These are phyloP conservation scores for Suillia variegata DNA, from an alignment of 2,888 invertebrate genomes.

Conservation along the genomic window DNA sequence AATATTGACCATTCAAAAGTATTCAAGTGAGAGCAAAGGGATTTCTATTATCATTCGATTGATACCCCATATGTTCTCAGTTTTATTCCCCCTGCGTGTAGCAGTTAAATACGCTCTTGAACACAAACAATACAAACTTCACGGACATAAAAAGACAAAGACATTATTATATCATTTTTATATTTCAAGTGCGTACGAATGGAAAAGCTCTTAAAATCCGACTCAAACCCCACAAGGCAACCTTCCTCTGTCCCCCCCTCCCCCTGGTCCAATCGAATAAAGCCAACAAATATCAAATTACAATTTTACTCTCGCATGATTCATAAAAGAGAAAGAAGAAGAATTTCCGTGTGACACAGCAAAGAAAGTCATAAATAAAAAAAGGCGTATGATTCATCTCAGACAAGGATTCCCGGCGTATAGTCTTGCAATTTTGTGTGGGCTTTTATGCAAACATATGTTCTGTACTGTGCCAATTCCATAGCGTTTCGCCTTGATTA, in stretches of 20 bases:
- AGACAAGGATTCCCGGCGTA: not conserved
- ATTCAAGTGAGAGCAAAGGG: too few species aligned
- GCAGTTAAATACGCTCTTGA: too few species aligned
- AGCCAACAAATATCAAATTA: conserved; percentile 38
- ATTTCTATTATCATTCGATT: too few species aligned
- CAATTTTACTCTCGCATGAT: conserved; percentile 38
- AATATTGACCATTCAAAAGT: too few species aligned
- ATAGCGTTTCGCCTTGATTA: not conserved
- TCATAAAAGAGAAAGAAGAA: conserved; percentile 48
- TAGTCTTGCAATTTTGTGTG: not conserved
- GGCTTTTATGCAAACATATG: not conserved
- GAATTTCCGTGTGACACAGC: conserved; percentile 32
- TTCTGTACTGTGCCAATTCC: not conserved
- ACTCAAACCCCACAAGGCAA: not conserved
- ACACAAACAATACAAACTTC: too few species aligned
- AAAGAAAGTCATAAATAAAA: conserved; percentile 24
- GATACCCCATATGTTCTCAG: too few species aligned
- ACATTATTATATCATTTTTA: conserved; percentile 53
- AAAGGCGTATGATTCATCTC: conserved; percentile 24
- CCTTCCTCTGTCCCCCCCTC: too few species aligned
- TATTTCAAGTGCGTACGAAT: conserved; percentile 45
- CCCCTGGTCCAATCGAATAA: not conserved
- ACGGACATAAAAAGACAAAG: conserved; percentile 38
- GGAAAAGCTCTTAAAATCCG: conserved; percentile 17
- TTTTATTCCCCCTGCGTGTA: too few species aligned